phyloP scores from a whole-genome alignment of 2,113 vertebrate species.

The Aplodontia rufa region DNA sequence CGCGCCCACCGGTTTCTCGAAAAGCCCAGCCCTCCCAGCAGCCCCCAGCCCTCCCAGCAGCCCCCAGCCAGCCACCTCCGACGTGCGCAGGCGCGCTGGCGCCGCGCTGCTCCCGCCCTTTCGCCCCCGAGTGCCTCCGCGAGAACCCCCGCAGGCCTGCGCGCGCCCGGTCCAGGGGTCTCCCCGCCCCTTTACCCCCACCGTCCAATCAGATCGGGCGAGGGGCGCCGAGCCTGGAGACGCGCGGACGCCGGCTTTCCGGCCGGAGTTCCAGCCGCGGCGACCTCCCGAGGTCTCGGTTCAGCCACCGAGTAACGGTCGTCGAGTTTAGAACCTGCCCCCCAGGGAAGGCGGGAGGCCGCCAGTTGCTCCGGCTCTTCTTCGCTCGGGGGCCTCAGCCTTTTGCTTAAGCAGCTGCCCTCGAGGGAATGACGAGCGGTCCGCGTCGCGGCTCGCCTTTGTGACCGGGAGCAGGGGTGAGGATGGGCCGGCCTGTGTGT shows the following conservation, averaged over 20 bases:
- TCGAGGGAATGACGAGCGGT: accelerated
- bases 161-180: neutral
- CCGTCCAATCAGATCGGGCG: constrained; percentile 42
- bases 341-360: neutral
- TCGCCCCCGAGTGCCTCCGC: neutral
- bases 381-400: neutral
- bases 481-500: neutral
- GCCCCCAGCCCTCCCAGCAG: constrained; percentile 37
- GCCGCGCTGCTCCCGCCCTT: neutral
- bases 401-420: neutral
- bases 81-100: constrained; percentile 62
- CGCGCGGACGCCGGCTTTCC: accelerated
- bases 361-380: neutral
- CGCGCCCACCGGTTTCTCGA: constrained; percentile 18
- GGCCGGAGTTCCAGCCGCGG: accelerated
- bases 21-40: too few species aligned
- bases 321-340: neutral
- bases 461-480: neutral
- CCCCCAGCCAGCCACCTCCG: neutral
- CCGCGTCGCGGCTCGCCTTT: neutral
- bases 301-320: constrained; percentile 8
- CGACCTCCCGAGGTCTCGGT: accelerated
- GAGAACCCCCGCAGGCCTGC: neutral
- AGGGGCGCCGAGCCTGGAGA: neutral
- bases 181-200: constrained; percentile 32